Base-by-base conservation (phyloP, 1,140 invertebrate genomes). In the Diorhabda elongata region DNA sequence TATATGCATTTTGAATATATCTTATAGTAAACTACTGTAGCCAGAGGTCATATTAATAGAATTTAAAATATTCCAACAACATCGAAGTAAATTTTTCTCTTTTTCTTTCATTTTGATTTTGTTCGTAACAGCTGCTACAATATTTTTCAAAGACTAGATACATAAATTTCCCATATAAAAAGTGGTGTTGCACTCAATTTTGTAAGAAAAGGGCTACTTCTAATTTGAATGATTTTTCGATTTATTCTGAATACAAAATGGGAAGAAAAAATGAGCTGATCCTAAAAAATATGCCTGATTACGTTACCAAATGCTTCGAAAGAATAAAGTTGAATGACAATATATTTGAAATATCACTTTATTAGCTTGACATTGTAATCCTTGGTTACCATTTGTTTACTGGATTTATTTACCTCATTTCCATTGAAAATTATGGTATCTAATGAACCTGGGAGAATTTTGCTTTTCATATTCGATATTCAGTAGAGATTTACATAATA, bases 91-190 rank as follows among this genome's bases (percentile, higher is more conserved):
- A 52, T 52, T 52, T 52, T 52, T 52, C 47, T 52, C 11, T 11
- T 11, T 11, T 11, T 11, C 26, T 26, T 26, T 26, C 26, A 26
- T 26, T 26, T 26, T 26, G 26, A 26, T 26, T n/a, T 52, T 4
- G 47, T 52, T 52, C 47, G 47, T 52, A 8, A 8, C 4, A 52
- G 47, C 47, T n/a, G 47, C n/a, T 8, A n/a, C 47, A 52, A 52
- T 52, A 52, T 52, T n/a, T 52, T 52, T 52, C 47, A 6, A n/a
- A 52, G 6, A 52, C n/a, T 52, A 52, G 2, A 52, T 52, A 52
- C 47, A 52, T 52, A 52, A 52, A 52, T 52, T 52, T 52, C 47
- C n/a, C 47, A 8, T 52, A 52, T 52, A n/a, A 52, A 52, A 52
- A 52, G 47, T 52, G 47, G 47, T n/a, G n/a, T 52, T 52, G n/a